A percentile compares a stretch with the other conserved stretches of the same genome.
Evolutionary conservation across 2,888 invertebrate species (phyloP).

Genomic region (Ichneumoninae sp.): DNA sequence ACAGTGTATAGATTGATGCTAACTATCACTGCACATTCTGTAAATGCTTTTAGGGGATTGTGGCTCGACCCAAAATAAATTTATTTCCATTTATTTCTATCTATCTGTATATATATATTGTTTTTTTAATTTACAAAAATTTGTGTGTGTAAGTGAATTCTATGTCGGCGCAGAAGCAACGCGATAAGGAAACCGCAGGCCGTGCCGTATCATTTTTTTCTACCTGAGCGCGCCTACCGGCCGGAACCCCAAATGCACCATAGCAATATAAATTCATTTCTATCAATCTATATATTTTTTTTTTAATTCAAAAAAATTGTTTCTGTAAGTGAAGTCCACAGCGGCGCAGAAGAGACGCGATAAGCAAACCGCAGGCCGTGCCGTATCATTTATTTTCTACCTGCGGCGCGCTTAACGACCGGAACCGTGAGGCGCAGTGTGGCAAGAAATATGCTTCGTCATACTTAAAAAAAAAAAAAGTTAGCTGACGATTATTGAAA

Average conservation of each 20-base stretch:
- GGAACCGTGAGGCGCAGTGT: neutral
- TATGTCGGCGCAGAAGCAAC: neutral
- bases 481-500: neutral
- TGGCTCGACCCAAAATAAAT: neutral
- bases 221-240: neutral
- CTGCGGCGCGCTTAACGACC: slow-evolving; percentile 1
- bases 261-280: no score
- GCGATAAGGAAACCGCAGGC: slow-evolving; percentile 1
- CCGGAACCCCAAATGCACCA: no score
- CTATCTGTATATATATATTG: neutral
- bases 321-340: neutral
- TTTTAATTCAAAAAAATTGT: neutral
- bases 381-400: slow-evolving; percentile 6
- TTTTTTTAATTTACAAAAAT: neutral
- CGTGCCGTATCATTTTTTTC: slow-evolving; percentile 11
- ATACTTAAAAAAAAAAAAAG: neutral
- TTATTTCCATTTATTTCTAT: no score
- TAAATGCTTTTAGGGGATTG: no score
- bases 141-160: neutral
- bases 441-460: neutral
- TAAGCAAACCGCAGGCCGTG: neutral
- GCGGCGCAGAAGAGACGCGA: slow-evolving; percentile 7
- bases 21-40: no score
- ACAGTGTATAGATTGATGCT: no score
- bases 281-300: neutral